Evolutionary conservation across 2,888 invertebrate genomes (phyloP).

Genomic region (Thereva unica): DNA sequence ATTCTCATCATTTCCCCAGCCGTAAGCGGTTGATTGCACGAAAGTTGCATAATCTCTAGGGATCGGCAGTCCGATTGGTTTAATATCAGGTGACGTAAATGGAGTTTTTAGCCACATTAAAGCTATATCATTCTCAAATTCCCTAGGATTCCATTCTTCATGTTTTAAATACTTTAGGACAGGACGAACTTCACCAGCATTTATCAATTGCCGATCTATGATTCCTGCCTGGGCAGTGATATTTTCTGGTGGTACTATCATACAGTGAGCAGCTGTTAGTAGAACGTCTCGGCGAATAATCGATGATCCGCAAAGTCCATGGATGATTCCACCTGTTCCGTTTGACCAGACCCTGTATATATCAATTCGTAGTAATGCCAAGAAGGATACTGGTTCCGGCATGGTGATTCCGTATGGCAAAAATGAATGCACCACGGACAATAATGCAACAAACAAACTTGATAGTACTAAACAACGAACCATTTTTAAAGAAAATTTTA

Average conservation of each 20-base stretch:
- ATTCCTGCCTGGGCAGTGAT: background rate
- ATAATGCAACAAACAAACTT: too few relatives aligned
- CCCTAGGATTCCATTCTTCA: background rate
- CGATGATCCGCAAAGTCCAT: background rate
- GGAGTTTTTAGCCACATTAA: background rate
- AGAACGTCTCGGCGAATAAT: background rate
- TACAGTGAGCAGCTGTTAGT: constrained; percentile 4
- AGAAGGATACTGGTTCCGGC: too few relatives aligned
- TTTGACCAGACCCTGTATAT: background rate
- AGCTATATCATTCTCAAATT: background rate
- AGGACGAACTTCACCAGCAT: background rate
- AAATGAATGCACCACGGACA: too few relatives aligned
- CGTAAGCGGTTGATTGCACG: background rate
- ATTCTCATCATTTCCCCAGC: constrained; percentile 3
- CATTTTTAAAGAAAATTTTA: too few relatives aligned
- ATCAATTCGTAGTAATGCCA: too few relatives aligned
- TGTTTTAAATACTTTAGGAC: background rate
- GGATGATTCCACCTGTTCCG: background rate
- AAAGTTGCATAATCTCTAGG: background rate
- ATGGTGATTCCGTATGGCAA: too few relatives aligned
- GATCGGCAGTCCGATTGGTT: background rate
- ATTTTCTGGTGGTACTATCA: background rate
- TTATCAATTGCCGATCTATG: background rate
- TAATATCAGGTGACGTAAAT: background rate
- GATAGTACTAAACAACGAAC: too few relatives aligned